phyloP scores from a whole-genome alignment of 2,888 invertebrate genomes.

The Apeira syringaria region DNA sequence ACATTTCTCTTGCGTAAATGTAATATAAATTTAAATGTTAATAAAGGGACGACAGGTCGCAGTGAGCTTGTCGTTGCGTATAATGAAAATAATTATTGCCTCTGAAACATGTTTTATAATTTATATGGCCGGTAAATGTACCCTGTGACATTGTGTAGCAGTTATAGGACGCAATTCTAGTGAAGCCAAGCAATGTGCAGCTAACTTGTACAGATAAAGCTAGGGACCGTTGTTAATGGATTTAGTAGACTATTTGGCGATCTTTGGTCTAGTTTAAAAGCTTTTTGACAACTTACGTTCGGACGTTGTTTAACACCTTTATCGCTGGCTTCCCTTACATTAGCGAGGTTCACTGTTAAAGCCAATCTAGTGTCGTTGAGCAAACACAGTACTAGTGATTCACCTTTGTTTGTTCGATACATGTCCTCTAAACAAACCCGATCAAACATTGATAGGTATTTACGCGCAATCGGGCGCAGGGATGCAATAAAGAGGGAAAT shows the following conservation, averaged over 20 bases:
- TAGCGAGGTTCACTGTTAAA: slow-evolving; percentile 24
- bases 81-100: slow-evolving; percentile 63
- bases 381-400: not conserved
- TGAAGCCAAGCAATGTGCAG: slow-evolving; percentile 24
- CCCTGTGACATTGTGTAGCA: slow-evolving; percentile 40
- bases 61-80: slow-evolving; percentile 49
- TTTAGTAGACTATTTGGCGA: slow-evolving; percentile 60
- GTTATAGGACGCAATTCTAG: slow-evolving; percentile 31
- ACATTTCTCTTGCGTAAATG: slow-evolving; percentile 62
- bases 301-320: slow-evolving; percentile 53
- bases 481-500: slow-evolving; percentile 69
- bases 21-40: slow-evolving; percentile 71
- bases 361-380: slow-evolving; percentile 15
- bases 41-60: slow-evolving; percentile 66
- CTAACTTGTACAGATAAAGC: slow-evolving; percentile 26
- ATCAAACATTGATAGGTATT: slow-evolving; percentile 32
- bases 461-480: slow-evolving; percentile 44
- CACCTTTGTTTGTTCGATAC: slow-evolving; percentile 13
- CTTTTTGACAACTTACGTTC: slow-evolving; percentile 68
- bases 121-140: slow-evolving; percentile 45
- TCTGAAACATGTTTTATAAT: slow-evolving; percentile 59
- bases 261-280: slow-evolving; percentile 71
- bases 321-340: slow-evolving; percentile 34
- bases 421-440: slow-evolving; percentile 24
- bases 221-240: slow-evolving; percentile 60